Evolutionary conservation across 1,140 invertebrate species (phyloP).

Genomic region (Thereuonema tuberculata): DNA sequence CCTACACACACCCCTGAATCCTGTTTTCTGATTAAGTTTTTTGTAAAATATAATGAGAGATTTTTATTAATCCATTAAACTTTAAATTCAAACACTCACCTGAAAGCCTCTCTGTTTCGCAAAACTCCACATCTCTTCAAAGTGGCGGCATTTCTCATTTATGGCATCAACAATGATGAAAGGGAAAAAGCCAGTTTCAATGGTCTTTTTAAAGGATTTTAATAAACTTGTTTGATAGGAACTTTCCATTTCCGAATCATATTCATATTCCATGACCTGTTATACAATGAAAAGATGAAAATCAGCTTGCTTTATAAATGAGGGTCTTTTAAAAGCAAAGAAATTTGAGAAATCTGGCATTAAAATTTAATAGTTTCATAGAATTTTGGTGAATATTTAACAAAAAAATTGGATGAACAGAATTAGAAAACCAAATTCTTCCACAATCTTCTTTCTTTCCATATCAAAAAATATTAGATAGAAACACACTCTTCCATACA

Average conservation of each 20-base stretch:
- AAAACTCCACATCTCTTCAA: conserved; percentile 76
- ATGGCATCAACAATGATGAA: conserved; percentile 85
- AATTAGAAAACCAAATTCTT: too few relatives aligned
- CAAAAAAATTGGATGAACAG: not conserved
- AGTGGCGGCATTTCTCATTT: conserved; percentile 50
- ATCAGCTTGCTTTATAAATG: too few relatives aligned
- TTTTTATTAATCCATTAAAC: not conserved
- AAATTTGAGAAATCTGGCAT: conserved; percentile 1
- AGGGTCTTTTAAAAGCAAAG: conserved; percentile 12
- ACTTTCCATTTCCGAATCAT: conserved; percentile 68
- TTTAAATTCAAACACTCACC: conserved; percentile 36
- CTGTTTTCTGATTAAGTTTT: too few relatives aligned
- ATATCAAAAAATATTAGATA: too few relatives aligned
- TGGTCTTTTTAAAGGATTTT: conserved; percentile 82
- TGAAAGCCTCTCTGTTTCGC: conserved; percentile 78
- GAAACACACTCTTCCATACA: too few relatives aligned
- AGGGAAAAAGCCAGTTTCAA: conserved; percentile 78
- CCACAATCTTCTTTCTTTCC: too few relatives aligned
- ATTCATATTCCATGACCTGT: conserved; percentile 80
- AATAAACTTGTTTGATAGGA: conserved; percentile 64
- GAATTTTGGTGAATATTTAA: too few relatives aligned
- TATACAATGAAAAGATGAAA: not conserved
- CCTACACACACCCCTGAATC: too few relatives aligned
- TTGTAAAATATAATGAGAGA: too few relatives aligned
- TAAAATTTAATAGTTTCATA: not conserved